phyloP scores from a whole-genome alignment of 2,113 vertebrate genomes.

The Scomber japonicus region DNA sequence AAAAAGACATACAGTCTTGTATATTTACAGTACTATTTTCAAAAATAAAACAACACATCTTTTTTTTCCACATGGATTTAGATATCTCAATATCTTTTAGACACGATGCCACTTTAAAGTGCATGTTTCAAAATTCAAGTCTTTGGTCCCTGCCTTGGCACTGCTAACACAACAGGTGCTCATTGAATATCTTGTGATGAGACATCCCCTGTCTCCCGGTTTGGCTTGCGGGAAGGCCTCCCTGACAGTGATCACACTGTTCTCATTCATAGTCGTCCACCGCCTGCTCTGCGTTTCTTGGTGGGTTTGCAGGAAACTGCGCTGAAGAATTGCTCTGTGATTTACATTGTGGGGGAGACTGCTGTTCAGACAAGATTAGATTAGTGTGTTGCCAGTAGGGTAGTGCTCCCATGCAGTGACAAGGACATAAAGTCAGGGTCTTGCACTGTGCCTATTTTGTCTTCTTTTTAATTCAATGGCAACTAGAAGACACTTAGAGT shows the following conservation, averaged over 20 bases:
- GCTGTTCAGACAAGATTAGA: conserved; percentile 27
- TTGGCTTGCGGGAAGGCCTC: conserved; percentile 51
- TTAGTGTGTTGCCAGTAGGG: conserved; percentile 20
- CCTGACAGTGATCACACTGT: conserved; percentile 70
- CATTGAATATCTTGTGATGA: conserved; percentile 75
- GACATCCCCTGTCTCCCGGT: conserved; percentile 66
- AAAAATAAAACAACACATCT: conserved; percentile 6
- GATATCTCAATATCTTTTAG: conserved; percentile 20
- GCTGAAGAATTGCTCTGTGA: conserved; percentile 30
- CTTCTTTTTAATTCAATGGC: conserved; percentile 6
- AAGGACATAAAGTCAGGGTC: neutral
- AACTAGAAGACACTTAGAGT: neutral
- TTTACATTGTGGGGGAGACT: conserved; percentile 19
- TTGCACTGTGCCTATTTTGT: neutral
- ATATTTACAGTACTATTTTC: neutral
- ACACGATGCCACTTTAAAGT: conserved; percentile 4
- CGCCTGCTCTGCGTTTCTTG: conserved; percentile 49
- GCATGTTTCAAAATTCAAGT: conserved; percentile 69
- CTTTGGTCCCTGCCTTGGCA: conserved; percentile 71
- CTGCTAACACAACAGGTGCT: conserved; percentile 76
- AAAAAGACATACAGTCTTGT: neutral
- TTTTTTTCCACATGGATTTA: neutral
- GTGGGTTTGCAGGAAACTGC: conserved; percentile 54
- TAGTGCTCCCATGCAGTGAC: neutral
- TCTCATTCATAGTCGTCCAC: conserved; percentile 68